Base-by-base conservation (phyloP, 1,140 invertebrate genomes). In the Zophobas morio region DNA sequence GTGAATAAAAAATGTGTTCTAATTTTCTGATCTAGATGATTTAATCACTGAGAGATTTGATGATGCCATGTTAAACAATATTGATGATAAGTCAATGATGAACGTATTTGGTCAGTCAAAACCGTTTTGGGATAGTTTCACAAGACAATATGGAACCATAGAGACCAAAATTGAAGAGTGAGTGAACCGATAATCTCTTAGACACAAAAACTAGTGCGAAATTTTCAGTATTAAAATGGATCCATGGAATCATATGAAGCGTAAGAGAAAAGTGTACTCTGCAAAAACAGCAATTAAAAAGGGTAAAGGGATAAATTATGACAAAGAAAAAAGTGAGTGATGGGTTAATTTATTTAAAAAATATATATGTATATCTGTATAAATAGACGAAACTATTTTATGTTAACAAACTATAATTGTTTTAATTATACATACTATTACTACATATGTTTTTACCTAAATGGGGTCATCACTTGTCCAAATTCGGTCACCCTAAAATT, bases 21-120 rank as follows among this genome's bases (percentile, higher is more conserved):
- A 70, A 8, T 35, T 70, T 76, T 71, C 37, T 37, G 34, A 34
- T 60, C 36, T 66, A 78, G 76, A 74, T 57, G 76, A 78, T 39
- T 56, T 78, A 60, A 74, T 57, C 37, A 78, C 76, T 3, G 57
- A 78, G 8, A 60, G 37, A 20, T 77, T 71, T 56, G 75, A 77
- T 49, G 56, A 42, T 20, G 6, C 32, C 6, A 37, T 32, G 46
- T 8, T 66, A 8, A 70, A 47, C 20, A 42, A 32, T 36, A 37
- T 46, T 8, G 54, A 73, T 72, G 37, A 60, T 51, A 70, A 60
- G 6, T 56, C 46, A 63, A 77, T 77, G 76, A 56, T 77, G 76
- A 63, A 77, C 37, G 34, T 77, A 6, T 77, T 77, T 60, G 37
- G 51, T 0, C 32, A 49, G 6, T 40, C 37, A 40, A 34, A 47